Base-by-base conservation (phyloP, 2,113 vertebrate species). In the Gopherus flavomarginatus region DNA sequence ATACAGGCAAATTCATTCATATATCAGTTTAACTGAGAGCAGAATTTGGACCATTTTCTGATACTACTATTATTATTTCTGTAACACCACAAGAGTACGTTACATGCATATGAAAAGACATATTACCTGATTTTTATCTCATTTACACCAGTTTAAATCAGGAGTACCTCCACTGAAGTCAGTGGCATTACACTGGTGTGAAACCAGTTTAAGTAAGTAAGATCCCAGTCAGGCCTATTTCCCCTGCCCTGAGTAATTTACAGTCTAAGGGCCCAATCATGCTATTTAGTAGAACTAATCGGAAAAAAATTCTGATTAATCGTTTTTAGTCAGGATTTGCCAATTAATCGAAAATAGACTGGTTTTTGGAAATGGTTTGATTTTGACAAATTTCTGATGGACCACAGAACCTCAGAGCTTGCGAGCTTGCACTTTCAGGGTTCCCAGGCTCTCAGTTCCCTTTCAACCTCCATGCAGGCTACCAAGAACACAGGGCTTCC, bases 11-110 rank as follows among this genome's bases (percentile, higher is more conserved):
- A 96, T 93, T 92, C 95, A 96, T 93, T 69, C 95, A 95, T 92
- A 90, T 89, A 94, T 96, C 95, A 94, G 90, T 97, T 97, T 92
- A 95, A 93, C 59, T 0, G 94, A 96, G 96, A 94, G 96, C 93
- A 97, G 96, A 92, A 95, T 97, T 97, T 97, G 96, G 95, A 96
- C 96, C 96, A 96, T 94, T 97, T 97, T 97, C 96, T 96, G 97
- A 96, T 96, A 97, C 96, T 95, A 96, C 95, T 96, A 94, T 96
- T 95, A 94, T 96, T 94, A 95, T 97, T 97, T 96, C 97, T 96
- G 97, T 95, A 96, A 95, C 95, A 94, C 96, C 95, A 94, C 97
- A 97, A 96, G 96, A 97, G 96, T 35, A 62, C 29, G 96, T 97
- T 95, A 97, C 94, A 96, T 97, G 96, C 95, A 90, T 94, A 96